Percentiles rank a stretch among this genome's conserved stretches.
phyloP scores from a whole-genome alignment of 1,140 invertebrate species.

The Aradophagus sp. region DNA sequence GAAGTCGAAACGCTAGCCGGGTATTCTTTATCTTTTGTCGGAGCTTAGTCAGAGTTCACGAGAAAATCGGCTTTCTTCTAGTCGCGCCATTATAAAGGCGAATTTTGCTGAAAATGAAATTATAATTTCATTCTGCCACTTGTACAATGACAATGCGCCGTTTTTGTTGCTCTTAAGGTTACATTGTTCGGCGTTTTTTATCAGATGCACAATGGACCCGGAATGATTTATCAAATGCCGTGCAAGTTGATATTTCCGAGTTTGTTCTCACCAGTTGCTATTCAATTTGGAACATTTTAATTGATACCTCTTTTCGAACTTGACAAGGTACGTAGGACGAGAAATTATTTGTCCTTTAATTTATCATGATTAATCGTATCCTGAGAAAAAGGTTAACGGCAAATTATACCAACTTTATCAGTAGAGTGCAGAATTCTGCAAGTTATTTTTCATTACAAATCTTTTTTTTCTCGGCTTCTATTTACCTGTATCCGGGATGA shows the following conservation, averaged over 20 bases:
- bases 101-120: conserved; percentile 20
- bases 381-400: too few species aligned
- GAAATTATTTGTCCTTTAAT: too few species aligned
- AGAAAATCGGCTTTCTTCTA: conserved; percentile 30
- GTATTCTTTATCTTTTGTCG: conserved; percentile 25
- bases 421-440: too few species aligned
- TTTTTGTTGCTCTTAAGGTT: conserved; percentile 12
- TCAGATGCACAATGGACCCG: conserved; percentile 4
- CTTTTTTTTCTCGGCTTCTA: too few species aligned
- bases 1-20: conserved; percentile 31
- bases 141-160: conserved; percentile 22
- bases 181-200: conserved; percentile 8
- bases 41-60: conserved; percentile 1
- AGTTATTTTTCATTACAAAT: too few species aligned
- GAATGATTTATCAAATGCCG: conserved; percentile 5
- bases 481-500: too few species aligned
- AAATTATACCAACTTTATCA: too few species aligned
- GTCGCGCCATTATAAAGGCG: conserved; percentile 5
- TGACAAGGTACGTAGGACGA: too few species aligned
- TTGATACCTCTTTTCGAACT: neutral
- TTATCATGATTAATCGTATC: neutral
- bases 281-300: neutral
- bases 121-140: conserved; percentile 33
- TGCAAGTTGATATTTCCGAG: neutral
- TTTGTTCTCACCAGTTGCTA: neutral